Evolutionary conservation across 2,888 invertebrate genomes (phyloP), one percentile per base, ranked within the genome.

Genomic region (Drosophila multiciliata): DNA sequence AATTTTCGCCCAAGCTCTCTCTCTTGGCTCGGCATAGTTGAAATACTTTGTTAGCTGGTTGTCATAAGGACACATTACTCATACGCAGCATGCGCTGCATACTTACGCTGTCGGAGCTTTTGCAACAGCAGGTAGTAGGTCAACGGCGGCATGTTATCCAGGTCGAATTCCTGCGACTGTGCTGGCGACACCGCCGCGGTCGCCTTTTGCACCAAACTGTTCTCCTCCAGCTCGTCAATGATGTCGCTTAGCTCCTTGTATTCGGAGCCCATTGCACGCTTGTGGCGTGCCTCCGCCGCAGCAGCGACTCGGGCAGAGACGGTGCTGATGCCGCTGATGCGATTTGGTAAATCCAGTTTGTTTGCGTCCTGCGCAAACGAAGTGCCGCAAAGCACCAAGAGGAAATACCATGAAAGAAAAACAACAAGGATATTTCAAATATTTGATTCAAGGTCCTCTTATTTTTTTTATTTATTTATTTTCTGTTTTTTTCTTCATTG

Each of bases 111-210:
- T 54, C 91, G 87, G 1, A 91, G 66, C 77, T 90, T 91, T 66
- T 92, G 91, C 75, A 91, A 42, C 64, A 91, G 80, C 83, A 92
- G 68, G 68, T 89, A 90, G 70, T 92, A 91, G 63, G 91, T 76
- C 65, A 91, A 55, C 68, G 92, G 91, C 65, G 90, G 84, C 89
- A 92, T 90, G 73, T 82, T 92, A 63, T 91, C 91, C 78, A 91
- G 74, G 68, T 91, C 91, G 57, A 83, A 86, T 73, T 91, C 92
- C 79, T 90, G 87, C 6, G 64, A 35, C 66, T 76, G 88, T 8
- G 62, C 66, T 42, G 71, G 53, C n/a, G 80, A 48, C 35, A 64
- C 53, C 9, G 64, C 67, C 53, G 57, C 63, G 54, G 62, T 75
- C 26, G 80, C 72, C 55, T 85, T 78, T 50, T 86, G 87, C 57